Conservation (phyloP, 2,797 vertebrate species). For the Brachyrhaphis roseni region DNA sequence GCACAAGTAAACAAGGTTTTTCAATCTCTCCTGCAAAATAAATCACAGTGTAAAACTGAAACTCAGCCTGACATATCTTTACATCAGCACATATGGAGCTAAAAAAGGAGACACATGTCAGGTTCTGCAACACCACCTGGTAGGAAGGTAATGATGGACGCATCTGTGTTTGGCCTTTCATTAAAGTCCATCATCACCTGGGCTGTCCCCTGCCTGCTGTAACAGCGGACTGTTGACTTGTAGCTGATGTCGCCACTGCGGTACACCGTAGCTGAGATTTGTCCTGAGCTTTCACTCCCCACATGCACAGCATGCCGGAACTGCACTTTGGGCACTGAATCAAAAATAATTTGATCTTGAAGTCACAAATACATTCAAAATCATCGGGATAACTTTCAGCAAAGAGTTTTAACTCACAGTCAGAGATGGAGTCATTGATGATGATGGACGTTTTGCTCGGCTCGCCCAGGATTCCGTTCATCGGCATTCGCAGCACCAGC, state of each 20-base stretch:
- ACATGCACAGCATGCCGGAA: constrained; percentile 86
- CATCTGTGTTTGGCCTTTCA: constrained; percentile 93
- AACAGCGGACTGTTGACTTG: constrained; percentile 91
- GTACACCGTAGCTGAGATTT: constrained; percentile 82
- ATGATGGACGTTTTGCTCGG: constrained; percentile 86
- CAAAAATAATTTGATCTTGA: constrained; percentile 14
- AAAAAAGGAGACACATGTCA: neutral
- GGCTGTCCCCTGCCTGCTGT: constrained; percentile 92
- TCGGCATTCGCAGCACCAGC: constrained; percentile 90
- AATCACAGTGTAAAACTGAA: neutral
- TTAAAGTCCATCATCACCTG: constrained; percentile 97
- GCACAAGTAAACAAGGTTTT: constrained; percentile 84
- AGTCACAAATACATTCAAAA: neutral
- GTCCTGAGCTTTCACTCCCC: constrained; percentile 85
- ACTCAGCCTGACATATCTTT: neutral
- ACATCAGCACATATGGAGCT: neutral
- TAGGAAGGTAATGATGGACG: constrained; percentile 87
- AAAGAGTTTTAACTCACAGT: constrained; percentile 83
- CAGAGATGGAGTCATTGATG: constrained; percentile 92
- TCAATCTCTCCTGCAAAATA: constrained; percentile 86
- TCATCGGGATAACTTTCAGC: neutral
- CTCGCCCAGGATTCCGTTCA: constrained; percentile 89
- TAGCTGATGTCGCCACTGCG: constrained; percentile 88
- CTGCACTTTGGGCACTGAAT: constrained; percentile 92
- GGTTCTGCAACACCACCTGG: constrained; percentile 80